Evolutionary conservation across 1,140 invertebrate species (phyloP), one percentile per base, ranked within the genome.

Genomic region (Pomacea maculata): DNA sequence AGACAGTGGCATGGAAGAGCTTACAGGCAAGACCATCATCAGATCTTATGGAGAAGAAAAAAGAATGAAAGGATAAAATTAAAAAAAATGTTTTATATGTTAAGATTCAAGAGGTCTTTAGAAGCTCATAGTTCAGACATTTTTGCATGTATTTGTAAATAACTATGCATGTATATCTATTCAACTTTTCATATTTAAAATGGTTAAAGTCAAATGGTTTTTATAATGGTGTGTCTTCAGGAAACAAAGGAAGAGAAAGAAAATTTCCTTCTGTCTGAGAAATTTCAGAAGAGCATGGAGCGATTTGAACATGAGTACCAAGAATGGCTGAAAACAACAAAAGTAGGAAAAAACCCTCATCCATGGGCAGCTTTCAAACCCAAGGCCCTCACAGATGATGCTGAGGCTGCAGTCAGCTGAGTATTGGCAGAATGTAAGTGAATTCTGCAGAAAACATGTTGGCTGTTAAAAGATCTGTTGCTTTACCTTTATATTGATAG

Each of bases 291-390:
- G 15, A 78, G 75, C 64, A 80, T 83, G 34, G 71, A 83, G 68
- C 77, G 78, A 15, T 86, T 87, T 77, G 80, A 83, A 72, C 61
- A 71, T 45, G 83, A 80, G 63, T 87, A 87, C 73, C 52, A 83
- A 52, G 25, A 61, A 29, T 87, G 86, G 86, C 76, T 87, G 11
- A 34, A 80, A 67, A 75, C 72, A 55, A 83, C 78, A 55, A 64
- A 79, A 54, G 14, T 85, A 5, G 67, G 82, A 17, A 64, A 74
- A 67, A 64, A 75, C 1, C 54, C 34, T 17, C 83, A 85, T 67
- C 83, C 84, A 8, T 85, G 84, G 83, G 63, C 79, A 19, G 34
- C 74, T 21, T 87, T 83, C 72, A 78, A 74, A 68, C 25, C 77
- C 14, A 72, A 81, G 19, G 8, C 14, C 17, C 7, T 45, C 25